Base-by-base conservation (phyloP, 2,888 invertebrate genomes). In the Drosophila anceps region DNA sequence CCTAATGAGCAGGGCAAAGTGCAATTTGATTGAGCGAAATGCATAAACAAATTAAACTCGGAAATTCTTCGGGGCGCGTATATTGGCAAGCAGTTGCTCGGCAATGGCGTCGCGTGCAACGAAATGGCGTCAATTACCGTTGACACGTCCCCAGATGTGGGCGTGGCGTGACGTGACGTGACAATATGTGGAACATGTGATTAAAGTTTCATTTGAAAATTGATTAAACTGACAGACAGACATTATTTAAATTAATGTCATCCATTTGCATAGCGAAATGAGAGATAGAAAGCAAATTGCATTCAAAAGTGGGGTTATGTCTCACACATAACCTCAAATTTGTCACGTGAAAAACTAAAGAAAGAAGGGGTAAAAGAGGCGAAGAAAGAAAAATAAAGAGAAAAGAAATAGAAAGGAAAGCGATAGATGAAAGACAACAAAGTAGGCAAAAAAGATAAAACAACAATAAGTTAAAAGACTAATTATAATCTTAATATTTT, bases 21-120 rank as follows among this genome's bases (percentile, higher is more conserved):
- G 80, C 85, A 88, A 69, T 85, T 90, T 81, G 88, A 90, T 86
- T 79, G 81, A 79, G 76, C 65, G 79, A 69, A 76, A 73, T 88
- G 81, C 81, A 86, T 75, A 83, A 70, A 77, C 74, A 76, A 85
- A 82, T 85, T 81, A 76, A 78, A 55, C 66, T 61, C 60, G 51
- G 69, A 76, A 76, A 76, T 82, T 69, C 72, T 65, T 41, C 31
- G 61, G n/a, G 24, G 27, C 37, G 53, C 37, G 43, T n/a, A 51
- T 60, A 41, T 78, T 48, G 48, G 37, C 51, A 33, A 72, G 65
- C 54, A 61, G 62, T 18, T 55, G 63, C 29, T 29, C 18, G 58
- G 61, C 61, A 59, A 71, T 79, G 67, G 85, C 72, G 65, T 64
- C 65, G 70, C 73, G 46, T 65, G 69, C 71, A 57, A 58, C 70